Evolutionary conservation across 2,888 invertebrate genomes (phyloP).

Genomic region (Leucania comma): DNA sequence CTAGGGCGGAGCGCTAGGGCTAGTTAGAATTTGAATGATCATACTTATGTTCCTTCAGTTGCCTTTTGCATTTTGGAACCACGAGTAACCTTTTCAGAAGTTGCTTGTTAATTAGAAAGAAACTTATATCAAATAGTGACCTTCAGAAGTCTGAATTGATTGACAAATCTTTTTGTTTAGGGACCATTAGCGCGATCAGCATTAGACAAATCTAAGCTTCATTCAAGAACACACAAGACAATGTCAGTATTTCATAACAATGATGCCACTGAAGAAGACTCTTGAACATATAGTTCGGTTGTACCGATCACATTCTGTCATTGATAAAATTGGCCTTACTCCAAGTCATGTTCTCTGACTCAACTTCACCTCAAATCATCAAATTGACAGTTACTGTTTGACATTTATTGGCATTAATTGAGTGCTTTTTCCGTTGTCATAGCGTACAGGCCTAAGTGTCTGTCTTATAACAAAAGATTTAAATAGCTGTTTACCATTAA

Average conservation of each 20-base stretch:
- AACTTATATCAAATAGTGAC: neutral
- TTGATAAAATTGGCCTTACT: neutral
- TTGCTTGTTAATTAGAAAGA: neutral
- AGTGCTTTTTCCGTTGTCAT: too few relatives aligned
- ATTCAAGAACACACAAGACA: neutral
- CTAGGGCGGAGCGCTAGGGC: too few relatives aligned
- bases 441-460: too few relatives aligned
- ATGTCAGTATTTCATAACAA: neutral
- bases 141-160: neutral
- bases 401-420: too few relatives aligned
- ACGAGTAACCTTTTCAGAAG: too few relatives aligned
- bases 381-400: neutral
- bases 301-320: neutral
- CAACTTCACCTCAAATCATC: too few relatives aligned
- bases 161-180: neutral
- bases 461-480: neutral
- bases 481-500: neutral
- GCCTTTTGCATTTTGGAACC: too few relatives aligned
- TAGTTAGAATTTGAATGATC: too few relatives aligned
- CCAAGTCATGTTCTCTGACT: too few relatives aligned
- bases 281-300: neutral
- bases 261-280: neutral
- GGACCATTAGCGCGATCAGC: neutral
- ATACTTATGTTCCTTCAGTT: too few relatives aligned
- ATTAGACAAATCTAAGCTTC: neutral